Evolutionary conservation across 2,888 invertebrate genomes (phyloP), one percentile per base, ranked within the genome.

Genomic region (Drosophila suboccidentalis): DNA sequence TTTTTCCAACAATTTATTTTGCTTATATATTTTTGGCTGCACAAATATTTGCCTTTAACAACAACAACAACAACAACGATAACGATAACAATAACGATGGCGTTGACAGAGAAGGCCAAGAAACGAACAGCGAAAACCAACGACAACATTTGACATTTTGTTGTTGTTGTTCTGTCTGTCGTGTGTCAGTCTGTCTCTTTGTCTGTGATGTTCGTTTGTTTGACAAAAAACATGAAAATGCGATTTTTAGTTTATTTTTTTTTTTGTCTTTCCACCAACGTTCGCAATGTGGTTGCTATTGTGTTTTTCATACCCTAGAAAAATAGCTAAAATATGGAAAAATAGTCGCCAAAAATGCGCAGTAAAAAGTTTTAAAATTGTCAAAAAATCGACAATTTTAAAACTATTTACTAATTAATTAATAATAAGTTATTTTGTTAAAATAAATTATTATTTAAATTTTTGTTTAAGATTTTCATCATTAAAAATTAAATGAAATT

Each of bases 41-140:
- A 68, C 71, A 80, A 80, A 71, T 77, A 82, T 86, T 78, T 78
- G 78, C 68, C 72, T 75, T 65, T 47, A 54, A 66, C 57, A 62
- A n/a, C n/a, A n/a, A n/a, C n/a, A n/a, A n/a, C n/a, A n/a, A n/a
- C n/a, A n/a, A 61, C 55, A 68, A 41, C 29, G 34, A 17, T n/a
- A 49, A 29, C 39, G 63, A 62, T 38, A 60, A 43, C 50, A 77
- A 50, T 43, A 71, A 73, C 26, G 49, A 36, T 39, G 44, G 43
- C 67, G 61, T 50, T 75, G 76, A 65, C 65, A 75, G 34, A 43
- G 51, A 59, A 49, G 72, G 61, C 71, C 71, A 75, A 71, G 67
- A 59, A 71, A 71, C 67, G 64, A 64, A 54, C 61, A 66, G 10
- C 50, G 62, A 66, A 57, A 67, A 44, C 32, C 41, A 72, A 44